These are phyloP conservation scores for Trididemnum clinides DNA, from an alignment of 23 tunicate species.

Conservation along the genomic window DNA sequence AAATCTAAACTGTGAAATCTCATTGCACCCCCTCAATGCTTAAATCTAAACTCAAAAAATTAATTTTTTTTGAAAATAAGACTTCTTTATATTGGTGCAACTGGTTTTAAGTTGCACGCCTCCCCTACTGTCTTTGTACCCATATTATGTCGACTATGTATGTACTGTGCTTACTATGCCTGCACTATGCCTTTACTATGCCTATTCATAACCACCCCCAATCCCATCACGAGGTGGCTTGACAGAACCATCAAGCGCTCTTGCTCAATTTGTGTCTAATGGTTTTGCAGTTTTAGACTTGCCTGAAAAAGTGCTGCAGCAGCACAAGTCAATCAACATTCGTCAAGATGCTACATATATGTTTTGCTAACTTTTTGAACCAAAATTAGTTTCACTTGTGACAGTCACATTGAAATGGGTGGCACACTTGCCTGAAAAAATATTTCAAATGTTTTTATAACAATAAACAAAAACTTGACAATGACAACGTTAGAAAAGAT, in stretches of 20 bases:
- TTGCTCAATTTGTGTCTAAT: neutral
- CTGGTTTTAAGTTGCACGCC: too few species aligned
- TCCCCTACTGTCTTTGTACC: too few species aligned
- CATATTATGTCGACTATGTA: too few species aligned
- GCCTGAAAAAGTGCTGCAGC: neutral
- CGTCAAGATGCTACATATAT: neutral
- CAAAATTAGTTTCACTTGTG: neutral
- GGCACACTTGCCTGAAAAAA: neutral
- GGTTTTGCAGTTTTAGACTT: neutral
- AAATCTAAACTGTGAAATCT: too few species aligned
- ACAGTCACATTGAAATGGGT: neutral
- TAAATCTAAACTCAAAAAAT: too few species aligned
- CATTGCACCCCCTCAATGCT: too few species aligned
- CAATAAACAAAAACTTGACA: slow-evolving; percentile 13
- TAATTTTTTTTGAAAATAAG: too few species aligned
- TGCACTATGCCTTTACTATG: too few species aligned
- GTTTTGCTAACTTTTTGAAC: neutral
- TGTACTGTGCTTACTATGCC: too few species aligned
- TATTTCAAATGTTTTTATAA: neutral
- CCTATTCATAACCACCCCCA: too few species aligned
- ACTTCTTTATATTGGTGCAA: too few species aligned
- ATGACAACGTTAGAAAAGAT: neutral
- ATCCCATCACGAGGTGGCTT: neutral
- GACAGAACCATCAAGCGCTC: neutral
- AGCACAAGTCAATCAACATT: neutral